Evolutionary conservation across 2,113 vertebrate genomes (phyloP), one percentile per base, ranked within the genome.

Genomic region (Pteronura brasiliensis): DNA sequence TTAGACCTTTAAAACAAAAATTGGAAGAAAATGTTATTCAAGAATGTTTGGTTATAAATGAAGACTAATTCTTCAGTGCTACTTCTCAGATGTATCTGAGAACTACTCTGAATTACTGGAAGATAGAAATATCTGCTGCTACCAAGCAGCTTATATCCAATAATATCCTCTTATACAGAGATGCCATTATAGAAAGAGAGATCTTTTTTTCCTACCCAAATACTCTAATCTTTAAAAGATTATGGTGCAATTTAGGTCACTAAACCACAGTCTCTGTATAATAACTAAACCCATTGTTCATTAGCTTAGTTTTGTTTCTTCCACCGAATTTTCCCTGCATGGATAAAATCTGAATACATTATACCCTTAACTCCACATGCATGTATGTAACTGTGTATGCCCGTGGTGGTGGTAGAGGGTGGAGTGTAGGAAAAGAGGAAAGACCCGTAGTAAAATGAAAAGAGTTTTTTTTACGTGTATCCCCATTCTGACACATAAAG

Each of bases 1-100:
- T 97, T 61, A 98, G 97, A 93, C 94, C 97, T 98, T 98, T 98
- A 97, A 97, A 98, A 98, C 92, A 92, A 12, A 47, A 98, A 96
- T 79, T 69, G 42, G 91, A 98, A 96, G 92, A 94, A 67, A 97
- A 89, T 61, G 88, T 96, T 97, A 96, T 1, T 90, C 97, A 97
- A 97, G 98, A 97, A 72, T 97, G 82, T 95, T 98, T 98, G 93
- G 97, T 97, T 95, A 96, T 97, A 98, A 97, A 90, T 88, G 89
- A 88, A 90, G 97, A 61, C 55, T 82, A 59, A 25, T 88, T 95
- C 39, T 67, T 97, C 97, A 93, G 93, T 85, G 92, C 63, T 83
- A 44, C 71, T 94, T 98, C 76, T 93, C 74, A 36, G 74, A 93
- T 90, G 61, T 85, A 93, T 95, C 90, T 81, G 89, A 96, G 76